Evolutionary conservation across 1,140 invertebrate species (phyloP), one percentile per base, ranked within the genome.

Genomic region (Hetaerina americana): DNA sequence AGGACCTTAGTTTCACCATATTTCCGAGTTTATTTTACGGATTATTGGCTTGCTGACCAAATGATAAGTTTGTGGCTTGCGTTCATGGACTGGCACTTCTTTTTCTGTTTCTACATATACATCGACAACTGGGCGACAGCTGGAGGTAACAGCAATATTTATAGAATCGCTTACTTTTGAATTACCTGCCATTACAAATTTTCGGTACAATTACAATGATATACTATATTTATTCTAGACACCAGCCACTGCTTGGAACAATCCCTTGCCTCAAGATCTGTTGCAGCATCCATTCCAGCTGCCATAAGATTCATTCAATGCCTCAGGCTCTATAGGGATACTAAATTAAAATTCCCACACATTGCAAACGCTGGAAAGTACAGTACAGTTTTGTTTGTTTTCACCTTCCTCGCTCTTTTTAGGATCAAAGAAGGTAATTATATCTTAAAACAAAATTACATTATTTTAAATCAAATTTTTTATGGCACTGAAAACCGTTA

Each of bases 11-110:
- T 92, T 24, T 93, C 97, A 0, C 97, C 97, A 49, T 97, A 99
- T 78, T 92, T 93, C 74, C 93, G 93, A 77, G 97, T 99, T 5
- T 89, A 92, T 67, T 99, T 99, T 81, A 96, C 97, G 27, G 97
- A 99, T 84, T 99, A 99, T 87, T 99, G 98, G 98, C 86, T 99
- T 76, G 97, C 95, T 28, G 98, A 99, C 85, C 98, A 99, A 80
- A 85, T 99, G 75, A 99, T 98, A 78, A 98, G 95, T 74, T 84
- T 99, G 66, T 90, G 89, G 0, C 91, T 90, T 0, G 91, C 93
- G 0, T 88, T 99, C 71, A 81, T 96, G 1, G 98, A 99, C 82
- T 90, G 98, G 76, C 94, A 99, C 76, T 99, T 93, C 82, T 88
- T 98, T 71, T 81, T 94, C 3, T 92, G 91, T 73, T 94, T 93